phyloP scores from a whole-genome alignment of 92 coral and sea anemone species.

The Siderastrea radians region DNA sequence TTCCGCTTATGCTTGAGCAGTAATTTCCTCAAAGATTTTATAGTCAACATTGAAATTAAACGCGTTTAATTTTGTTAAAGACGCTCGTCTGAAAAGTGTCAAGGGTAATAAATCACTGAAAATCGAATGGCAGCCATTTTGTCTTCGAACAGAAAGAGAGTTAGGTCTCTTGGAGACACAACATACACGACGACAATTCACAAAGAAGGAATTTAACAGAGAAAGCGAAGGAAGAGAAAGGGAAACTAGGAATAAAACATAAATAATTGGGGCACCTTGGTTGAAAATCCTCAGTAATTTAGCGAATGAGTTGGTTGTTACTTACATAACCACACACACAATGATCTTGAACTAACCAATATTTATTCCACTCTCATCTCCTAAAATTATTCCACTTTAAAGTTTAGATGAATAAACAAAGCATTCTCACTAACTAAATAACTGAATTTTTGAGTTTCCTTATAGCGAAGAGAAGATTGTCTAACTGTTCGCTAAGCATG shows the following conservation, averaged over 20 bases:
- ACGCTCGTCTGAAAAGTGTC: conserved; percentile 42
- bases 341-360: background rate
- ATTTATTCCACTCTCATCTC: conserved; percentile 4
- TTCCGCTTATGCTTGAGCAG: conserved; percentile 31
- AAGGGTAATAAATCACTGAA: conserved; percentile 36
- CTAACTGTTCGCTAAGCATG: background rate
- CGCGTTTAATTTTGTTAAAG: conserved; percentile 16
- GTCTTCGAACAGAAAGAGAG: conserved; percentile 11
- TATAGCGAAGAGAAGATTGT: background rate
- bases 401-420: background rate
- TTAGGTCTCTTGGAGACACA: background rate
- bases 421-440: background rate
- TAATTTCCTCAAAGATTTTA: conserved; percentile 28
- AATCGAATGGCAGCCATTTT: conserved; percentile 35
- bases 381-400: background rate
- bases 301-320: background rate
- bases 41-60: conserved; percentile 21
- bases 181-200: background rate
- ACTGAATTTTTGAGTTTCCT: background rate
- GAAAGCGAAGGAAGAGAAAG: background rate
- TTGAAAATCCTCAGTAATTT: background rate
- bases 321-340: background rate
- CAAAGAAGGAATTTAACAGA: background rate
- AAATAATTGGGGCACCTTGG: background rate
- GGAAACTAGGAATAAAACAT: background rate